Percentiles rank a stretch among this genome's conserved stretches.
Evolutionary conservation across 2,888 invertebrate species (phyloP).

Genomic region (Drosophila formosana): DNA sequence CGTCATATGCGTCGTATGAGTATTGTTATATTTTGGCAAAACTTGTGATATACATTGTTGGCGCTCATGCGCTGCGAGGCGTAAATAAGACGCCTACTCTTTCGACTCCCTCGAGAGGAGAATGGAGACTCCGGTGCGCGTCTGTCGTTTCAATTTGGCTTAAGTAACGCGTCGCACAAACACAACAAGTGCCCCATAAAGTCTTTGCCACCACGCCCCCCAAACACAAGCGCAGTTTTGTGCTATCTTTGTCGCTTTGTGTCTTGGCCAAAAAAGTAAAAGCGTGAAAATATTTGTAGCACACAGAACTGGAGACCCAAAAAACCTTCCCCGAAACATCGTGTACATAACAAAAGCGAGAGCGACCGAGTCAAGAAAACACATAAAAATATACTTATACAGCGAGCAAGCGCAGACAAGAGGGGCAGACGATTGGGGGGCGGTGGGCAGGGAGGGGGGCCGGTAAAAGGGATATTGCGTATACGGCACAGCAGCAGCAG

Average conservation of each 20-base stretch:
- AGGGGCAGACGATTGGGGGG: neutral
- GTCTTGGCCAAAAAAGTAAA: slow-evolving; percentile 43
- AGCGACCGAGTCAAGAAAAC: slow-evolving; percentile 51
- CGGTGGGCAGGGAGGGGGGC: neutral
- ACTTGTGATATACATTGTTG: neutral
- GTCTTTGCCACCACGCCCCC: slow-evolving; percentile 3
- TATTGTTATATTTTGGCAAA: slow-evolving; percentile 15
- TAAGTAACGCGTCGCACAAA: slow-evolving; percentile 72
- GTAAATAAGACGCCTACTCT: slow-evolving; percentile 19
- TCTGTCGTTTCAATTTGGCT: slow-evolving; percentile 74
- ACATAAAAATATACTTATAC: slow-evolving; percentile 69
- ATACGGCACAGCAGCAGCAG: slow-evolving; percentile 50
- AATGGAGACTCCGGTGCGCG: slow-evolving; percentile 43
- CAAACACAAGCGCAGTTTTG: neutral
- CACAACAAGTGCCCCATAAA: slow-evolving; percentile 84
- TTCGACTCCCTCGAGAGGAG: neutral
- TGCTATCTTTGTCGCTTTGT: neutral
- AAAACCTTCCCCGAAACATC: slow-evolving; percentile 10
- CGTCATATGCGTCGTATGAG: neutral
- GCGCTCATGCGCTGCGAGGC: neutral
- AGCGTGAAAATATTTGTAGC: slow-evolving; percentile 63
- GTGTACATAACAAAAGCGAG: slow-evolving; percentile 45
- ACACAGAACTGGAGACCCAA: slow-evolving; percentile 26
- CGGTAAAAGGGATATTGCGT: slow-evolving; percentile 64
- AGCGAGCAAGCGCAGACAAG: neutral